Conservation (phyloP, 2,113 vertebrate species). For the Corythoichthys haematopterus region DNA sequence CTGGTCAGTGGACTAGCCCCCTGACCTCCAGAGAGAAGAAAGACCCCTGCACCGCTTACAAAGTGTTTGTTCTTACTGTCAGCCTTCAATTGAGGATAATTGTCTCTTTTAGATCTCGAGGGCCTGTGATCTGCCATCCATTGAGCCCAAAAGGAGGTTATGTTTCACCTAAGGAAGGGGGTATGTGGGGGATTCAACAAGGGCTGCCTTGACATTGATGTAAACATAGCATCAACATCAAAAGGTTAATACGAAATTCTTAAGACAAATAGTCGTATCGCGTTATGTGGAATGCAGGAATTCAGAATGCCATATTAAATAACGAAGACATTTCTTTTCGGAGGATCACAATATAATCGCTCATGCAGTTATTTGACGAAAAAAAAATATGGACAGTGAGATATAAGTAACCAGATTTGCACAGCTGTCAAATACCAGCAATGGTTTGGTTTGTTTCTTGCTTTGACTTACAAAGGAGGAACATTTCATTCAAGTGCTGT, state of each 20-base stretch:
- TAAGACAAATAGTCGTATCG: neutral
- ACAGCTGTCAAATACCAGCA: too few relatives aligned
- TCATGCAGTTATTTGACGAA: neutral
- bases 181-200: conserved; percentile 26
- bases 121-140: conserved; percentile 75
- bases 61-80: conserved; percentile 73
- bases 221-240: conserved; percentile 36
- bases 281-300: neutral
- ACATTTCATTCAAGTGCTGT: too few relatives aligned
- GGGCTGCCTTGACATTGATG: conserved; percentile 41
- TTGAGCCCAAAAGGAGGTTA: conserved; percentile 59
- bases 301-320: neutral
- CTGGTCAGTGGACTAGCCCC: conserved; percentile 51
- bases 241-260: conserved; percentile 24
- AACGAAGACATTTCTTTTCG: neutral
- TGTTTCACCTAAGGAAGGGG: conserved; percentile 51
- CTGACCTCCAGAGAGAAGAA: conserved; percentile 42
- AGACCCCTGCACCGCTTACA: conserved; percentile 62
- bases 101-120: conserved; percentile 71
- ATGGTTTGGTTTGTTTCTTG: too few relatives aligned
- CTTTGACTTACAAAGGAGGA: too few relatives aligned
- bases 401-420: too few relatives aligned
- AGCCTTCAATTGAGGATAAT: conserved; percentile 77
- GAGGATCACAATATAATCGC: neutral
- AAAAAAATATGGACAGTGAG: neutral